Evolutionary conservation across 2,888 invertebrate genomes (phyloP), one percentile per base, ranked within the genome.

Genomic region (Synanthedon vespiformis): DNA sequence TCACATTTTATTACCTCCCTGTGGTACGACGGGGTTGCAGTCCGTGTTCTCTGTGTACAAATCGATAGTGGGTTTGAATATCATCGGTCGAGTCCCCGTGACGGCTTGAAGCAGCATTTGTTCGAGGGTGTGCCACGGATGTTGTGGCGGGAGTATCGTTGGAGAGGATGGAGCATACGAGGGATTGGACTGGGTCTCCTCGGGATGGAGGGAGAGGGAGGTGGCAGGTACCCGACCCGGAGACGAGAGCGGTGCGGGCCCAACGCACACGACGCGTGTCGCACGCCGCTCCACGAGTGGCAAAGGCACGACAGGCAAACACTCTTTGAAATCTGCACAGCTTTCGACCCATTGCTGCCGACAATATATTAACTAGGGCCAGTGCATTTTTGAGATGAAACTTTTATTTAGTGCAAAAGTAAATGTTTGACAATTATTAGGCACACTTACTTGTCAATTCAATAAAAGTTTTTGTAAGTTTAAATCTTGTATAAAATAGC

Each of bases 1-100:
- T 34, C 34, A 44, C 13, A 13, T 2, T 44, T 44, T 11, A 69
- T 63, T 67, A 92, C 92, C 92, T 72, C 93, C 92, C 61, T 94
- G 89, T 50, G 95, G 91, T 10, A 92, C 92, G 18, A 92, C 80
- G 2, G 95, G 94, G 65, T 90, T 90, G 51, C 83, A 91, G 57
- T 93, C 91, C 54, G 91, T 91, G 54, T 87, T 87, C 58, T 89
- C 89, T 0, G 91, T 92, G 69, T 94, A 93, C 52, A 96, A 83
- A 58, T 93, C 92, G 34, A 93, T 83, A 1, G 92, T 91, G 0
- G 96, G 95, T 67, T 93, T 93, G 74, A 95, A 95, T 58, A 93
- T 90, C 86, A 94, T 90, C 4, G 93, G 92, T 18, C 91, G 85
- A 2, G 89, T 85, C 51, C 92, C 92, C 54, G 90, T 90, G 3